Base-by-base conservation (phyloP, 2,113 vertebrate genomes). In the Eupsittula cactorum region DNA sequence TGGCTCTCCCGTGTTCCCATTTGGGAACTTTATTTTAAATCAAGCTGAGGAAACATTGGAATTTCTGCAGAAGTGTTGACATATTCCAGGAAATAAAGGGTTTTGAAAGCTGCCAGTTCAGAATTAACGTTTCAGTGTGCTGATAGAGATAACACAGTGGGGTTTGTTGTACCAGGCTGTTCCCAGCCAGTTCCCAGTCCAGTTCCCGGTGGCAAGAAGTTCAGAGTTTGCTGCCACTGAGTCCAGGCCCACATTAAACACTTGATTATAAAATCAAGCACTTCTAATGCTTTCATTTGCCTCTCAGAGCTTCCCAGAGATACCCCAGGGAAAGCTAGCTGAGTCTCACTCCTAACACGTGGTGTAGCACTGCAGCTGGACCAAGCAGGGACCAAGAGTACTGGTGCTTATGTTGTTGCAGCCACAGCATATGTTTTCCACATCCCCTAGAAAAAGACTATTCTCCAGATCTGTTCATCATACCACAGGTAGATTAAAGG, bases 301-400 rank as follows among this genome's bases (percentile, higher is more conserved):
- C 24, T 37, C 82, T 87, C 78, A 27, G 89, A 89, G 55, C 50
- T 75, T 57, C 86, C 78, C 82, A 57, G 67, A n/a, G 49, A 13
- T 31, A 17, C 60, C 49, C 53, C 41, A 67, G 78, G 71, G 65
- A 65, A 39, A 73, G 31, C 53, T 71, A 47, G 39, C 64, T 52
- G 81, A 42, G 37, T 11, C 29, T 57, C 39, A 4, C 25, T 11
- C 4, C 1, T 18, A 8, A 2, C 53, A 69, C 0, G 1, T 6
- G 35, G 44, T 20, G 50, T 9, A 70, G 28, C 18, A 11, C 42
- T 24, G 41, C 46, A 74, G 68, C 83, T 78, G 68, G 73, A 33
- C 27, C 10, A 23, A n/a, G 86, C 79, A 65, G 0, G n/a, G 74
- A n/a, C 21, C 41, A 21, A 21, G 37, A 31, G 24, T 24, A 19